These are phyloP conservation scores for Psilopsiagon aymara DNA, from an alignment of 2,113 vertebrate genomes.

Conservation along the genomic window DNA sequence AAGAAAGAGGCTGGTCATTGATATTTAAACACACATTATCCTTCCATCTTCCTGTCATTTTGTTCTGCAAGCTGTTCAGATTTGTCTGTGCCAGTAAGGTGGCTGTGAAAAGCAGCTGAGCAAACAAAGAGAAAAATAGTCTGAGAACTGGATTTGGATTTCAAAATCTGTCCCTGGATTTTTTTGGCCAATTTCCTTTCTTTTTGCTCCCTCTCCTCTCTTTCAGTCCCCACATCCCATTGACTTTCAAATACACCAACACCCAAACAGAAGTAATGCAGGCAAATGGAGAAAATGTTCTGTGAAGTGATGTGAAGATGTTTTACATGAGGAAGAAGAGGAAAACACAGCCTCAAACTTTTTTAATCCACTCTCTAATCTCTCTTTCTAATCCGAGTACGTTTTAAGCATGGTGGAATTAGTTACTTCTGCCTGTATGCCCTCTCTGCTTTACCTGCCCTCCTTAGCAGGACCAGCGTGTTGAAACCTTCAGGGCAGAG, in stretches of 20 bases:
- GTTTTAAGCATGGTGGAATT: neutral
- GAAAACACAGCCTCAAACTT: neutral
- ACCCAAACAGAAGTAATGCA: neutral
- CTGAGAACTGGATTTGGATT: neutral
- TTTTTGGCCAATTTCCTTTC: neutral
- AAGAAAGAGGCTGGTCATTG: conserved; percentile 53
- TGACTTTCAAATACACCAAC: neutral
- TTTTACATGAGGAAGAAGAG: neutral
- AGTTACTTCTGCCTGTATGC: neutral
- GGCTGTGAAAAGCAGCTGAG: conserved; percentile 31
- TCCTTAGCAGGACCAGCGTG: neutral
- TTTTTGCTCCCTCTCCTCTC: neutral
- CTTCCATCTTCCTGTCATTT: conserved; percentile 71
- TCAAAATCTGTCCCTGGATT: neutral
- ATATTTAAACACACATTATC: conserved; percentile 69
- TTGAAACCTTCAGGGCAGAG: neutral
- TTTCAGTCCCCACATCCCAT: neutral
- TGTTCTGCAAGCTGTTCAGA: conserved; percentile 61
- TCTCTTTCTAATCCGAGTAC: too few species aligned
- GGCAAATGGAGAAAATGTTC: neutral
- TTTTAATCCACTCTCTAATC: neutral
- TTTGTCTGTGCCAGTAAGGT: conserved; percentile 24
- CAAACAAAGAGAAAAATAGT: conserved; percentile 55
- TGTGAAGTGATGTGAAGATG: neutral
- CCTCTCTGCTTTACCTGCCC: neutral